These are phyloP conservation scores for Chlorospingus flavigularis DNA, from an alignment of 2,797 vertebrate species.

Conservation along the genomic window DNA sequence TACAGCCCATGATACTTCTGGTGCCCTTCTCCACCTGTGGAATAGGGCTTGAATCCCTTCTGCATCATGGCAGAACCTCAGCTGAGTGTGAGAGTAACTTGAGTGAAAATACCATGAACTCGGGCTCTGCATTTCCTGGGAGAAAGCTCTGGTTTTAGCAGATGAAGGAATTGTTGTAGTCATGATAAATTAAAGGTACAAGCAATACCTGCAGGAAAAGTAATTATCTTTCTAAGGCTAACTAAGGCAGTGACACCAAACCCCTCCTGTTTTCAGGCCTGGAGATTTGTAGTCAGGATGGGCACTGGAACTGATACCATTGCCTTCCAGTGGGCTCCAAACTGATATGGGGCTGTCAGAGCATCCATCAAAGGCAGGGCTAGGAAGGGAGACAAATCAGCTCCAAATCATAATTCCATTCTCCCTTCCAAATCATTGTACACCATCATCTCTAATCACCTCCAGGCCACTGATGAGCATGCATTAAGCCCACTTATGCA, in stretches of 20 bases:
- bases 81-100: not conserved
- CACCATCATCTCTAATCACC: not conserved
- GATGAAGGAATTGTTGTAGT: not conserved
- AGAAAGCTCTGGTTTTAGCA: not conserved
- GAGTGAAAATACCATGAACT: not conserved
- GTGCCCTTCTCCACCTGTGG: not conserved
- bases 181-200: not conserved
- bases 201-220: not conserved
- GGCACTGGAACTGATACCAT: fast-evolving
- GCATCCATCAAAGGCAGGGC: not conserved
- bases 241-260: not conserved
- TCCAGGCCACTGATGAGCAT: not conserved
- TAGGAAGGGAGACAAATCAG: not conserved
- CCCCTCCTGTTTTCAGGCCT: fast-evolving
- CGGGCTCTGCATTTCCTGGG: not conserved
- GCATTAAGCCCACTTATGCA: not conserved
- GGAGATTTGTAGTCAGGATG: not conserved
- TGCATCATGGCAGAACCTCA: not conserved
- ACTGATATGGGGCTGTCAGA: not conserved
- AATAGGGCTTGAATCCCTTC: not conserved
- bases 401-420: not conserved
- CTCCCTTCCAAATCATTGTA: not conserved
- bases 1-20: not conserved
- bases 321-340: not conserved
- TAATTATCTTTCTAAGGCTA: not conserved